Evolutionary conservation across 2,797 vertebrate species (phyloP), one percentile per base, ranked within the genome.

Genomic region (Limosa lapponica): DNA sequence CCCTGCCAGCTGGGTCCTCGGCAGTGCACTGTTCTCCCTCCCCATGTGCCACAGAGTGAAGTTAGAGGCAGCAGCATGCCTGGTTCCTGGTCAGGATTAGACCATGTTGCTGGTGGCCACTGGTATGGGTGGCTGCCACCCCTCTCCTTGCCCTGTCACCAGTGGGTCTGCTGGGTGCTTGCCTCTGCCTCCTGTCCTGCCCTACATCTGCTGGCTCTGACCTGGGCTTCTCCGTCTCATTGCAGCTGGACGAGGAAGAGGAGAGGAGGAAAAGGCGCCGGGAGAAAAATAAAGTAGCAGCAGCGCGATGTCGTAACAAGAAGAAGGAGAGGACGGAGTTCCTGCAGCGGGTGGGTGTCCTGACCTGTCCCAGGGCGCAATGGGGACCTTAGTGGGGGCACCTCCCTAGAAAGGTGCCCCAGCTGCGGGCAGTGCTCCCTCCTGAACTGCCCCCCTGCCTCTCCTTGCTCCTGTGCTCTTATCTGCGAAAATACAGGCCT

Each of bases 251-350:
- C 2, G 99, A 99, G 96, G 99, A 99, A 94, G 99, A 99, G 59
- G 99, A 99, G 62, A 98, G 99, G 82, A 98, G 99, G 98, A 99
- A 99, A 99, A 98, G 99, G 90, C 98, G 99, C 93, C 98, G 99
- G 85, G 99, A 99, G 98, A 99, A 99, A 98, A 99, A 99, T 98
- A 99, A 99, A 98, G 99, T 99, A 30, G 99, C 99, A 12, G 99
- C 99, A 13, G 99, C 99, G 5, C 98, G 99, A 86, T 99, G 99
- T 99, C 99, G 99, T 96, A 99, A 99, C 98, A 99, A 99, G 98
- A 99, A 99, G 98, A 99, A 99, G 94, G 99, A 99, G 93, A 98
- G 99, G 80, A 99, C 99, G 0, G 99, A 99, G 94, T 99, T 99
- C 97, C 98, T 99, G 96, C 99, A 99, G 97, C 98, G 99, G 98